Conservation (phyloP, 2,888 invertebrate species). For the Lepeophtheirus nordmannii region DNA sequence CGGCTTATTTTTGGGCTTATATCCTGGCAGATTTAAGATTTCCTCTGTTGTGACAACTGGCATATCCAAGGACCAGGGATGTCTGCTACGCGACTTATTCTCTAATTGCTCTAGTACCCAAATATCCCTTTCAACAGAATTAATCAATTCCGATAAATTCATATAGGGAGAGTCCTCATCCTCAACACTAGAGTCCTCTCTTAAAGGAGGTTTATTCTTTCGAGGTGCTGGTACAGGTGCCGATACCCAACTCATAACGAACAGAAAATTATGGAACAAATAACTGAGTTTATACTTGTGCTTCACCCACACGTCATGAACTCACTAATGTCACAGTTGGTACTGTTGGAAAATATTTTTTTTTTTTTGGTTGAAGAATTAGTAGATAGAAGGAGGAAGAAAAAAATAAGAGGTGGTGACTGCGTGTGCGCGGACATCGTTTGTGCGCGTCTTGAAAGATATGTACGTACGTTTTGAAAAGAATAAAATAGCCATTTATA, state of each 20-base stretch:
- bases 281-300: no score
- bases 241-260: neutral
- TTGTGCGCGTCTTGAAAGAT: no score
- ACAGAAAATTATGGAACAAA: neutral
- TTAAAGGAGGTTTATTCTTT: neutral
- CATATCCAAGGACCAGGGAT: neutral
- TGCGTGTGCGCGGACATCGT: no score
- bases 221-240: neutral
- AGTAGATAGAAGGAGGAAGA: no score
- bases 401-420: no score
- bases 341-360: neutral
- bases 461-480: no score
- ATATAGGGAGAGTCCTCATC: conserved; percentile 8
- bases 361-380: neutral
- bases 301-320: neutral
- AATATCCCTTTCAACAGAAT: conserved; percentile 15
- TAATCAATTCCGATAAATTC: conserved; percentile 13
- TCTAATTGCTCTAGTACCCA: conserved; percentile 9
- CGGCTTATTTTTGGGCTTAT: neutral
- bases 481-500: no score
- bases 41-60: neutral
- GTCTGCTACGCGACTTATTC: neutral
- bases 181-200: neutral
- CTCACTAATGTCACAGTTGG: conserved; percentile 5
- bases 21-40: neutral